Evolutionary conservation across 1,140 invertebrate species (phyloP).

Genomic region (Drosophila simulans): DNA sequence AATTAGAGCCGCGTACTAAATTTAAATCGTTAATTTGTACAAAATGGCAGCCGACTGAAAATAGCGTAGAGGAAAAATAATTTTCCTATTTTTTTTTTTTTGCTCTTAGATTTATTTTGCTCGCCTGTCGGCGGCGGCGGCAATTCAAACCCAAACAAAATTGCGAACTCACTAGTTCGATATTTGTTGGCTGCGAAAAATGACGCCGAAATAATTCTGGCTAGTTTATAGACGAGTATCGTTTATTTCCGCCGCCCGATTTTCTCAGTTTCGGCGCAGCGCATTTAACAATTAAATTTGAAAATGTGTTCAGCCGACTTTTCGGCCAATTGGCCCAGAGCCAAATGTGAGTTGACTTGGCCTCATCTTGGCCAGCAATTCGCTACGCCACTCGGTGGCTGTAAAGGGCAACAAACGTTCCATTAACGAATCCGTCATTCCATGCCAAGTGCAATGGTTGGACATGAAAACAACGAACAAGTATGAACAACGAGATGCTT

Average conservation of each 20-base stretch:
- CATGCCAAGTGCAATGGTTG: constrained; percentile 44
- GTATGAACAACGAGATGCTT: too few species aligned
- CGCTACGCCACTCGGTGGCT: constrained; percentile 27
- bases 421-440: constrained; percentile 45
- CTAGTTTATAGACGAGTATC: constrained; percentile 36
- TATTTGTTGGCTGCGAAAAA: constrained; percentile 59
- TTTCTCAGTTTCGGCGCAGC: constrained; percentile 18
- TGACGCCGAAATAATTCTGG: constrained; percentile 58
- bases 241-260: constrained; percentile 38
- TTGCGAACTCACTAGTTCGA: constrained; percentile 44
- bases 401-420: constrained; percentile 61
- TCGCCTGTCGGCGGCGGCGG: not conserved
- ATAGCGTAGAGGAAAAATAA: constrained; percentile 47
- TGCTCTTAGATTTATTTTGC: constrained; percentile 22
- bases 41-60: constrained; percentile 65
- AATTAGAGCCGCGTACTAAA: constrained; percentile 68
- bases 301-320: constrained; percentile 32
- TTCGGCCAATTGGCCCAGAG: constrained; percentile 33
- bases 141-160: constrained; percentile 31
- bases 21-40: constrained; percentile 72
- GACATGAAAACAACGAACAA: constrained; percentile 13
- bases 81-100: constrained; percentile 22
- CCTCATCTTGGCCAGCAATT: constrained; percentile 42
- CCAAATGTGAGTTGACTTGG: constrained; percentile 64
- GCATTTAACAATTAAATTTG: constrained; percentile 43